Percentiles rank a stretch among this genome's conserved stretches.
phyloP scores from a whole-genome alignment of 2,888 invertebrate genomes.

The Caenorhabditis sp. region DNA sequence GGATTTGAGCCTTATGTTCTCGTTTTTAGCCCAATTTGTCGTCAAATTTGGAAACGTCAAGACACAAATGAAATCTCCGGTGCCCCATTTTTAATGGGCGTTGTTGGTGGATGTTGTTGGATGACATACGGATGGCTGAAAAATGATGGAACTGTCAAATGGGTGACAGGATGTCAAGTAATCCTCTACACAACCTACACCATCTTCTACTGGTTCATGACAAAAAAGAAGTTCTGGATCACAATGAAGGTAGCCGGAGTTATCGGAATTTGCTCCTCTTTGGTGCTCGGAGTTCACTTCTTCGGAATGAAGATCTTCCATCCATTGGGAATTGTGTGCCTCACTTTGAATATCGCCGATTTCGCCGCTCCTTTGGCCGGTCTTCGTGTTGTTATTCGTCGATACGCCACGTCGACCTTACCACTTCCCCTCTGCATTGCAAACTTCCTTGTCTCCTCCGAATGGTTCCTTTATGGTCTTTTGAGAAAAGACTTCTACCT shows the following conservation, averaged over 20 bases:
- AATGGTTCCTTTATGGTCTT: slow-evolving; percentile 85
- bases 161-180: slow-evolving; percentile 67
- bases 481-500: slow-evolving; percentile 82
- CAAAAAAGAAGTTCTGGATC: slow-evolving; percentile 70
- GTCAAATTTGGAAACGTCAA: slow-evolving; percentile 70
- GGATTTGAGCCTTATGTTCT: too few species aligned
- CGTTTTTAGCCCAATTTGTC: slow-evolving; percentile 67
- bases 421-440: slow-evolving; percentile 88
- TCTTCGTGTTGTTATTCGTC: slow-evolving; percentile 80
- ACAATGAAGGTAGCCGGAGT: slow-evolving; percentile 64
- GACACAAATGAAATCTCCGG: slow-evolving; percentile 70
- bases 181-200: slow-evolving; percentile 65
- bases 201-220: slow-evolving; percentile 70
- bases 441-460: slow-evolving; percentile 83
- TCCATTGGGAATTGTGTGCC: slow-evolving; percentile 77
- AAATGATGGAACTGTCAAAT: slow-evolving; percentile 65
- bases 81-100: slow-evolving; percentile 70
- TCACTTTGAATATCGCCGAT: slow-evolving; percentile 81
- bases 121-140: slow-evolving; percentile 69
- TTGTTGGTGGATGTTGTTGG: slow-evolving; percentile 69
- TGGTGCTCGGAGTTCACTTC: slow-evolving; percentile 59
- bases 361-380: slow-evolving; percentile 85
- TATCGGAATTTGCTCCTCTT: slow-evolving; percentile 51
- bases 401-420: slow-evolving; percentile 84
- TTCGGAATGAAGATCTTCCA: slow-evolving; percentile 69